A percentile compares a stretch with the other conserved stretches of the same genome.
These are phyloP conservation scores for Lichenostomus cassidix DNA, from an alignment of 2,113 vertebrate genomes.

Conservation along the genomic window DNA sequence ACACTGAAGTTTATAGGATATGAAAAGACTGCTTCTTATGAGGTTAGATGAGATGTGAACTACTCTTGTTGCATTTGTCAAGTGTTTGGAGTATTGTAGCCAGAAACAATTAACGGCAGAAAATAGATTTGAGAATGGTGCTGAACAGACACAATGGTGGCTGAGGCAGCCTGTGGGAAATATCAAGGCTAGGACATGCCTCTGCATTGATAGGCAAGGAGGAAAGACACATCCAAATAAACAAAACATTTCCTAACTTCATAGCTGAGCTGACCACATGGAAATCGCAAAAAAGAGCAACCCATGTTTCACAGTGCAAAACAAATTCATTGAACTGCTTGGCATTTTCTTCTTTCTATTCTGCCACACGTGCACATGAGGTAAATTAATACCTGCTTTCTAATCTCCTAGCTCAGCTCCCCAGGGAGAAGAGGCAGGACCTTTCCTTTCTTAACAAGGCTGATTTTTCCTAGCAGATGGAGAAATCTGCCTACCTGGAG, in stretches of 20 bases:
- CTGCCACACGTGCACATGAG: neutral
- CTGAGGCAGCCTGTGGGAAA: neutral
- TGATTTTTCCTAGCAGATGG: neutral
- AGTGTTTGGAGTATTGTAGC: neutral
- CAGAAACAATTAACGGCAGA: neutral
- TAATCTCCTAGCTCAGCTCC: neutral
- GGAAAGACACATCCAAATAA: neutral
- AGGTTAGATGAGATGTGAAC: neutral
- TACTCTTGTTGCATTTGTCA: slow-evolving; percentile 5
- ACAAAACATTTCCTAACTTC: neutral
- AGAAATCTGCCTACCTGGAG: neutral
- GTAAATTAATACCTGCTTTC: neutral
- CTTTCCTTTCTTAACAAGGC: neutral
- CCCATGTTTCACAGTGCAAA: neutral
- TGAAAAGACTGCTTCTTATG: neutral
- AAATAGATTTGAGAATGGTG: neutral
- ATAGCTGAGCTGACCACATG: neutral
- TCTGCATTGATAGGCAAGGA: neutral
- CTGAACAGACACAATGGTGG: neutral
- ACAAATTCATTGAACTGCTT: neutral
- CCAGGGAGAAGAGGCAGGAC: neutral
- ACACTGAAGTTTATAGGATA: slow-evolving; percentile 10
- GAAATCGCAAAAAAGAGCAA: neutral
- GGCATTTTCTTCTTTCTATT: neutral
- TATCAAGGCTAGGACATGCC: neutral